Evolutionary conservation across 2,797 vertebrate species (phyloP), one percentile per base, ranked within the genome.

Genomic region (Chelon auratus): DNA sequence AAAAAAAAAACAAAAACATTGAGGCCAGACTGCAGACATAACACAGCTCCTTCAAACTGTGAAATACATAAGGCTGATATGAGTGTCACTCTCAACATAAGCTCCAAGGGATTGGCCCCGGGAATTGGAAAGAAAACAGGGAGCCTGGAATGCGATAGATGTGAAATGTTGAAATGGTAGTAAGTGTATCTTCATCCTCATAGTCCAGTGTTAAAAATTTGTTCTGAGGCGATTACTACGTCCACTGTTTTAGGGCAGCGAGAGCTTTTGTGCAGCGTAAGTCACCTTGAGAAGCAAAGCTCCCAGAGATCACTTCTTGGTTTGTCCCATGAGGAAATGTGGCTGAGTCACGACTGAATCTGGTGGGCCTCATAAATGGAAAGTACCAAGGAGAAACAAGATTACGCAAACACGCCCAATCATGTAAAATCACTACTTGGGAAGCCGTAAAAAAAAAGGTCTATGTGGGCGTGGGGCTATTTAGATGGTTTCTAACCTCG

Each of bases 341-440:
- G 68, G 12, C 77, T 86, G 84, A 85, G 75, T 91, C 85, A 85
- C 39, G 75, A 76, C 75, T 83, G 62, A 52, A 80, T 84, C 76
- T 75, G 63, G 61, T 45, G 62, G 78, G 85, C 80, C 74, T 89
- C 85, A 77, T 90, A 79, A 89, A 91, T 7, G 87, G 87, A 93
- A 93, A 88, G 89, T 91, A 91, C 89, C 83, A 90, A 86, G 88
- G 91, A 91, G 87, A 92, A 91, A 60, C 82, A 87, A 92, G 84
- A 91, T 92, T 90, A 93, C 84, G 86, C 82, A 93, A 93, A 92
- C 91, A 92, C 54, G 26, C 74, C 81, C 85, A 72, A 73, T 82
- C 79, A 84, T 79, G 69, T 89, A 87, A 91, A 91, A 87, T 83
- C 62, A 87, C 56, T 61, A 72, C 62, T 78, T 17, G 26, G 72